Percentiles rank a stretch among this genome's conserved stretches.
These are phyloP conservation scores for Tapirus indicus DNA, from an alignment of 2,797 vertebrate genomes.

Conservation along the genomic window DNA sequence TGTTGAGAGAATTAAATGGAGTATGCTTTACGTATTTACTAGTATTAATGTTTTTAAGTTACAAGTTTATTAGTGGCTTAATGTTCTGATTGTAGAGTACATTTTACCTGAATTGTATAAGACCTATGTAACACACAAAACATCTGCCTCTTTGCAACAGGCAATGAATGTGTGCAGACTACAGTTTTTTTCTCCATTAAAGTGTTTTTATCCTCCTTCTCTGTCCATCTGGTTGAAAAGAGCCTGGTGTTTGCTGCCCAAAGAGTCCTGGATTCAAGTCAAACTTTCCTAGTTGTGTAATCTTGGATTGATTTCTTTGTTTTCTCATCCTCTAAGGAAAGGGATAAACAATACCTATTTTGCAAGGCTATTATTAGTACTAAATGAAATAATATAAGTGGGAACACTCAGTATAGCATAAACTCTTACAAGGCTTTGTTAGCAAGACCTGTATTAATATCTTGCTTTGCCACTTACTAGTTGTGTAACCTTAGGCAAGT, in stretches of 20 bases:
- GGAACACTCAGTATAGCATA: neutral
- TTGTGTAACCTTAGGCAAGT: neutral
- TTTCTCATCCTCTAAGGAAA: neutral
- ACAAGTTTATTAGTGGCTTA: neutral
- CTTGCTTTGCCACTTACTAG: neutral
- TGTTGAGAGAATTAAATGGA: neutral
- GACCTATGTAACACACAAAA: neutral
- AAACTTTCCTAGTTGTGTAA: neutral
- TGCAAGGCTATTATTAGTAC: neutral
- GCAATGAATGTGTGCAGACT: neutral
- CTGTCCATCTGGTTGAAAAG: neutral
- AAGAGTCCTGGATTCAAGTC: neutral
- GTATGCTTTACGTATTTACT: neutral
- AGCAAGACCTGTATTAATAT: slow-evolving; percentile 25
- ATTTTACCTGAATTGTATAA: slow-evolving; percentile 22
- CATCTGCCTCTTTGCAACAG: neutral
- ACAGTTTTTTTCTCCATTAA: neutral
- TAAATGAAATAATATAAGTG: neutral
- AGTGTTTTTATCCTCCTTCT: slow-evolving; percentile 30
- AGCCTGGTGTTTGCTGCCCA: neutral
- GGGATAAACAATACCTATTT: neutral
- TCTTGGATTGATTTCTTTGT: neutral
- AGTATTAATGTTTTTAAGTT: slow-evolving; percentile 14
- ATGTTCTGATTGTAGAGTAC: neutral
- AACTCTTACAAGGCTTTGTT: neutral